Base-by-base conservation (phyloP, 2,888 invertebrate species). In the Eumerus sabulonum region DNA sequence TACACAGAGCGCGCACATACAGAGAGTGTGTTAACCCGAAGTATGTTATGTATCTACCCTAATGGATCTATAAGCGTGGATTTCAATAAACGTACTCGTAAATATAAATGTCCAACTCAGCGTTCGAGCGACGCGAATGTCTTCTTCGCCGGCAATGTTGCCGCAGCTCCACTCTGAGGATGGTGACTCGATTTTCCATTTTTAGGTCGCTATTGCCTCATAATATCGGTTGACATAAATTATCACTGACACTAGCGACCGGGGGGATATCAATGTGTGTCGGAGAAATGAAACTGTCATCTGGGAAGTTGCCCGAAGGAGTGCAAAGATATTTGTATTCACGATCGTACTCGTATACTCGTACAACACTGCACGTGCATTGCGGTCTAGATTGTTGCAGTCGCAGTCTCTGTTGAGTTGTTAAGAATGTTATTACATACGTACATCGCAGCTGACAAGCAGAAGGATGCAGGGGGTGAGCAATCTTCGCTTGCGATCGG, bases 221-320 rank as follows among this genome's bases (percentile, higher is more conserved):
- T 66, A 67, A 72, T 36, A 67, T 57, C 17, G 51, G 18, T 63
- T 73, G 77, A 73, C 13, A 73, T 77, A 77, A 77, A 77, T 77
- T 73, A 77, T 72, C 77, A 48, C 57, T 63, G 77, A 67, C 77
- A 77, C 44, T 19, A 27, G 12, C 12, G 62, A 73, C 19, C 18
- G 44, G 13, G 44, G 13, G 12, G 50, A 56, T 76, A 60, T 54
- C 76, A 62, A 16, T 63, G 59, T 38, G 40, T 56, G 19, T 35
- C 13, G 57, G 16, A 63, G 62, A 76, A 76, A 63, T 68, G 60
- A 44, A 76, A 77, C 67, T 66, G 38, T 73, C 72, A 67, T 68
- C 17, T 68, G 35, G 9, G 63, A 47, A 40, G 40, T 40, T 11
- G 40, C 9, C 11, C 40, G 27, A 35, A 51, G 38, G 47, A 53